Evolutionary conservation across 2,888 invertebrate genomes (phyloP).

Genomic region (Tuberolachnus salignus): DNA sequence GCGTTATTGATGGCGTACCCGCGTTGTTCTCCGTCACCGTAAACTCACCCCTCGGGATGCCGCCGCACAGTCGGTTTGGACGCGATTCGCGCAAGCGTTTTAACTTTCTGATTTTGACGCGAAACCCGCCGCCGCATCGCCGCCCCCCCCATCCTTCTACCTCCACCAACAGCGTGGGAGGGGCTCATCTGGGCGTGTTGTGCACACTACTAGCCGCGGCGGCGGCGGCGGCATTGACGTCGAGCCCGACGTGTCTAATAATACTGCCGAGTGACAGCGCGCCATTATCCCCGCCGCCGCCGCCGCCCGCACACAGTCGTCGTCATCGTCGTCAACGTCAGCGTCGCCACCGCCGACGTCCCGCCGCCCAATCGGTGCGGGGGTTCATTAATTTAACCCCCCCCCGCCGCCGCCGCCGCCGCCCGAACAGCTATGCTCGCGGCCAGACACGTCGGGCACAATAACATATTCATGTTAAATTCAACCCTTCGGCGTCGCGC

Average conservation of each 20-base stretch:
- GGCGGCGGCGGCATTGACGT: slow-evolving; percentile 23
- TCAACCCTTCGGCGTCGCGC: slow-evolving; percentile 1
- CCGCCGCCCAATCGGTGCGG: background rate
- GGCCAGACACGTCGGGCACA: slow-evolving; percentile 17
- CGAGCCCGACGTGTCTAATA: slow-evolving; percentile 47
- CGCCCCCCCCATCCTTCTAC: background rate
- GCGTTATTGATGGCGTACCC: slow-evolving; percentile 26
- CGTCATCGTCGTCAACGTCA: background rate
- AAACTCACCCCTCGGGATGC: background rate
- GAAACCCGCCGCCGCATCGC: background rate
- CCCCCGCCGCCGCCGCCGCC: background rate
- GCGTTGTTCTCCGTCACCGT: background rate
- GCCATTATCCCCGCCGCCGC: slow-evolving; percentile 41
- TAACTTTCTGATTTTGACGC: slow-evolving; percentile 31
- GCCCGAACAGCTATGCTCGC: too few relatives aligned
- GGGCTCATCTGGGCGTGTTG: background rate
- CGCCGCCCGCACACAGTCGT: background rate
- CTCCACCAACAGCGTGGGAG: too few relatives aligned
- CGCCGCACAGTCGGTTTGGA: background rate
- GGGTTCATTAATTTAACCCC: slow-evolving; percentile 42
- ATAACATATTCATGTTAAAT: slow-evolving; percentile 46
- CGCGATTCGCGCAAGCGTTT: slow-evolving; percentile 1
- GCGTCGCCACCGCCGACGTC: background rate
- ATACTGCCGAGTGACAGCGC: slow-evolving; percentile 55
- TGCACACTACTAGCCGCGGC: background rate